Base-by-base conservation (phyloP, 1,140 invertebrate genomes). In the Copidosoma floridanum region DNA sequence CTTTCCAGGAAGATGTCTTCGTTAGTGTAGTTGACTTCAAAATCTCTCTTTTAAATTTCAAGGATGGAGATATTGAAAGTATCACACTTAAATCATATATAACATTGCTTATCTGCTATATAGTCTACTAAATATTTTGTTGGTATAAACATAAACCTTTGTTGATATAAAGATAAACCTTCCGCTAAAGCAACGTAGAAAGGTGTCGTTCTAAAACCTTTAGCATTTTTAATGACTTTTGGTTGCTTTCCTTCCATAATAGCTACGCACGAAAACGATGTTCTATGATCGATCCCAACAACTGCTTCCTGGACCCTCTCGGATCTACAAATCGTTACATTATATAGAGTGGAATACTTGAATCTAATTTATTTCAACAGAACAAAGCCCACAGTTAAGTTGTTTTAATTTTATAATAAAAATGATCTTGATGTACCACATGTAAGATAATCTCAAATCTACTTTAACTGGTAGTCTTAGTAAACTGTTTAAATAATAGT, bases 81-180 rank as follows among this genome's bases (percentile, higher is more conserved):
- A 69, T 95, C 95, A 76, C 95, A 67, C 95, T 95, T 70, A 98
- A 84, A 84, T 98, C 95, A 77, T 97, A 98, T 1, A 98, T 96
- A 59, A 97, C 97, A 81, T 99, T 98, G 55, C 94, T 99, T 99
- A 20, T 88, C 84, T 11, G 95, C 90, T 82, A 99, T 99, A 27
- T 97, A 99, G n/a, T 99, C 96, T 8, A 97, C 96, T 78, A 99
- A 97, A 47, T 97, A 86, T 82, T 97, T 99, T 7, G 98, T 97
- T 54, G 97, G 97, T 88, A 97, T 98, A 63, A 98, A 98, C 56
- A 97, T 94, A 6, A 99, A 81, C 38, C 96, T 83, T 82, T 99
- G 97, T 29, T 90, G 92, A 65, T 98, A 95, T 80, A 76, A 74
- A 61, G 72, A 60, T 54, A 43, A 61, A 85, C 84, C 84, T 82